Evolutionary conservation across 1,140 invertebrate species (phyloP), one percentile per base, ranked within the genome.

Genomic region (Notospermus geniculatus): DNA sequence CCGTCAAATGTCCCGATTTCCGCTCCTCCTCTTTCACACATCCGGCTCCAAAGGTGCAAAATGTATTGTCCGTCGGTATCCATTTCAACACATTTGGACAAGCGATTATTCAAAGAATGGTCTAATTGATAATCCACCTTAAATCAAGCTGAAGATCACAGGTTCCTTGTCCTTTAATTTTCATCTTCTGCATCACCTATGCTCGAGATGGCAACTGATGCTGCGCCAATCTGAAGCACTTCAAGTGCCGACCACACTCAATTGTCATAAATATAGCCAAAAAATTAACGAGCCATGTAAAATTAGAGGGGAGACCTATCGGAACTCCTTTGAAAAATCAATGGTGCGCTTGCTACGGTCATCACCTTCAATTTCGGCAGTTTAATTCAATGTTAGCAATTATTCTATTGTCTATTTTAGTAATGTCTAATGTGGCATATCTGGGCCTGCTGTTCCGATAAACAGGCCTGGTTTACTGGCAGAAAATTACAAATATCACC

Each of bases 331-430:
- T 22, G 28, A 55, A 30, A 55, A 29, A 27, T 55, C 28, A 30
- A 29, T n/a, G 2, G 17, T n/a, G 17, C 28, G 28, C 17, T 27
- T 30, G 54, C 28, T 30, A 55, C 28, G 28, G 17, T 55, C 9
- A 30, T 22, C 17, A 30, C 22, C 22, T 55, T 55, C 19, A 27
- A n/a, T 23, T 22, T 55, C 54, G 28, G 17, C 28, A 27, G 22
- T 23, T 55, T 30, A 9, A 30, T 53, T 27, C 27, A 59, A 53
- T 50, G 36, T 17, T 22, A 17, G 17, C 19, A 43, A 41, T 54
- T 17, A 64, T 30, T 30, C 17, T 29, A 29, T 28, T 61, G 59
- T 59, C 52, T 36, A 61, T 59, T 23, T 36, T 36, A 36, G 32
- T 36, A 36, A 36, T 36, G 32, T 36, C 32, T 36, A 36, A 36